These are phyloP conservation scores for Diploscapter pachys DNA, from an alignment of 1,140 invertebrate genomes.

Conservation along the genomic window DNA sequence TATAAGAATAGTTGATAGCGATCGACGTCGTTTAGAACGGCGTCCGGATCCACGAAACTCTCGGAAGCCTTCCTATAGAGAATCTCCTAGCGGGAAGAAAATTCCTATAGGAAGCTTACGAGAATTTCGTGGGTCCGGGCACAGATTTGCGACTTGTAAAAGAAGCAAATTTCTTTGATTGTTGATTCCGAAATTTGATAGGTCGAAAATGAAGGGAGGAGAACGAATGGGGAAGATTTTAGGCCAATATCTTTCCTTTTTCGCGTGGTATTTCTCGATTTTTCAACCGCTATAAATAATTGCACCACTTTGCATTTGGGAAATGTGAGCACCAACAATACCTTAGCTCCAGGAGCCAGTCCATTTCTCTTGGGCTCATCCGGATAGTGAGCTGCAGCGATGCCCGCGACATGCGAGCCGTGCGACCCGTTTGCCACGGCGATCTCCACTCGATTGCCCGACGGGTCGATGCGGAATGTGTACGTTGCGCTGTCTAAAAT, in stretches of 20 bases:
- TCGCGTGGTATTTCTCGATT: no score
- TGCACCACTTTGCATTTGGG: not conserved
- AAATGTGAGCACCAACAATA: not conserved
- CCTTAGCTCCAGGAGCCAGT: constrained; percentile 81
- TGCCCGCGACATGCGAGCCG: constrained; percentile 93
- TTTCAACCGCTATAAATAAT: not conserved
- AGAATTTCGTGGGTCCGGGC: no score
- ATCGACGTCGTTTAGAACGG: no score
- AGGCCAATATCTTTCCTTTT: not conserved
- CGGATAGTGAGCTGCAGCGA: constrained; percentile 85
- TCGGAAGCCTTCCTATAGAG: no score
- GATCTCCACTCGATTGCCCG: constrained; percentile 86
- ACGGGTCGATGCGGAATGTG: constrained; percentile 80
- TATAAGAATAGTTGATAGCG: no score
- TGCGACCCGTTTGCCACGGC: constrained; percentile 90
- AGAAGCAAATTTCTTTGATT: no score
- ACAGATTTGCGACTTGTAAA: no score
- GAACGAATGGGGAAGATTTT: not conserved
- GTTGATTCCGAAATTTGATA: no score
- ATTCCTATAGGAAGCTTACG: no score
- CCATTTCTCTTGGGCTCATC: constrained; percentile 85
- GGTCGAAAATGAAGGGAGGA: no score
- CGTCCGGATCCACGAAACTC: no score
- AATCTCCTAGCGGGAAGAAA: no score
- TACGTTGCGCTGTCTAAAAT: constrained; percentile 75